Conservation (phyloP, 2,888 invertebrate species). For the Formica aserva region DNA sequence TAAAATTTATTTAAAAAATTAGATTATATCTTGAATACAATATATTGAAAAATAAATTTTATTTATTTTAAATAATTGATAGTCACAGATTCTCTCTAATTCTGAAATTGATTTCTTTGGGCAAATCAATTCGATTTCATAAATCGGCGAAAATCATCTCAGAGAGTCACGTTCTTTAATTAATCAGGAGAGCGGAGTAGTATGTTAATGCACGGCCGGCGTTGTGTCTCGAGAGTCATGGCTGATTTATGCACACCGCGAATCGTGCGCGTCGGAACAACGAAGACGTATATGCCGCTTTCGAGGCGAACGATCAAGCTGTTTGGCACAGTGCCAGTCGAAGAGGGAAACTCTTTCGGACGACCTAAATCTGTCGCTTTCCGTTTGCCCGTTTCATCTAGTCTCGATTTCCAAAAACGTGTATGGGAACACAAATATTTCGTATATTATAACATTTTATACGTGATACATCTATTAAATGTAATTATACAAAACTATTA, state of each 20-base stretch:
- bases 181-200: conserved; percentile 24
- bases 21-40: not conserved
- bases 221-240: conserved; percentile 55
- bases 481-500: not conserved
- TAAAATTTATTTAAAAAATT: not conserved
- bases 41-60: not conserved
- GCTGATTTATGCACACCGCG: conserved; percentile 60
- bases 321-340: conserved; percentile 65
- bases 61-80: not conserved
- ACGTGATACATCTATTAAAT: not conserved
- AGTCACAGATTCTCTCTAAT: not conserved
- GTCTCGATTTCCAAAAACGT: conserved; percentile 62
- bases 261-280: conserved; percentile 56
- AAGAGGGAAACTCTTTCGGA: conserved; percentile 76
- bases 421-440: not conserved
- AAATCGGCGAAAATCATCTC: conserved; percentile 7
- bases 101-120: not conserved
- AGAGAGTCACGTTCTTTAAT: conserved; percentile 40
- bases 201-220: conserved; percentile 45
- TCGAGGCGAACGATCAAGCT: conserved; percentile 60
- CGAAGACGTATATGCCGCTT: conserved; percentile 66
- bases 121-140: not conserved
- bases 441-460: not conserved
- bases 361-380: conserved; percentile 77
- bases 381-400: conserved; percentile 72